Percentiles rank a stretch among this genome's conserved stretches.
phyloP scores from a whole-genome alignment of 1,140 invertebrate genomes.

The Phymorhynchus buccinoides region DNA sequence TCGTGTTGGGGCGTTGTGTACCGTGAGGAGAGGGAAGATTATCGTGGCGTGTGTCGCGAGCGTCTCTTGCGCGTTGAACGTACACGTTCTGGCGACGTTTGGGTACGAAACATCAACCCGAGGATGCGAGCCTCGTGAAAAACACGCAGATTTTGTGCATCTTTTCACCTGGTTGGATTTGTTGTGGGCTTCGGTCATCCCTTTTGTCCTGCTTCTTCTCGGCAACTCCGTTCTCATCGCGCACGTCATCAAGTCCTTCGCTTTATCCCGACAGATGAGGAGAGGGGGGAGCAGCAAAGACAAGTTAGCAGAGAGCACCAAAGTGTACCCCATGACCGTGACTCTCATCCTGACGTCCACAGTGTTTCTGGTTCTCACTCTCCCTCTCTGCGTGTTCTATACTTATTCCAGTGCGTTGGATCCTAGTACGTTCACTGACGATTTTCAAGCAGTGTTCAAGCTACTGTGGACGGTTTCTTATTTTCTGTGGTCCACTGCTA shows the following conservation, averaged over 20 bases:
- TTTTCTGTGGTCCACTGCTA: neutral
- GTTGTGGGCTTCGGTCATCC: neutral
- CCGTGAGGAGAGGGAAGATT: neutral
- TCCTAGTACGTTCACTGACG: no score
- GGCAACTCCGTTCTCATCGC: neutral
- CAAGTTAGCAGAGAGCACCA: neutral
- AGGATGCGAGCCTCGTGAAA: neutral
- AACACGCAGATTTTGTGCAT: neutral
- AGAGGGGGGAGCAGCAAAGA: no score
- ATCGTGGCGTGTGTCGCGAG: neutral
- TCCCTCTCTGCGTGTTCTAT: neutral
- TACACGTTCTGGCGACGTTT: neutral
- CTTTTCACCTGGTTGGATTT: neutral
- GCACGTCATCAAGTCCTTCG: neutral
- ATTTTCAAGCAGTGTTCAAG: neutral
- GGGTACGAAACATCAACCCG: neutral
- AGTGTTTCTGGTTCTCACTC: neutral
- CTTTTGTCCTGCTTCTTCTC: neutral
- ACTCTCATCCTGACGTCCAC: neutral
- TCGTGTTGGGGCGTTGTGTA: neutral
- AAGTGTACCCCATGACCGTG: neutral
- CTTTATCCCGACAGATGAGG: neutral
- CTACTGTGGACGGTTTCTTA: neutral
- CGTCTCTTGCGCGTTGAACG: neutral
- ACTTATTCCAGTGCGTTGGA: neutral